A percentile compares a stretch with the other conserved stretches of the same genome.
These are phyloP conservation scores for Grapholita molesta DNA, from an alignment of 1,140 invertebrate genomes.

Conservation along the genomic window DNA sequence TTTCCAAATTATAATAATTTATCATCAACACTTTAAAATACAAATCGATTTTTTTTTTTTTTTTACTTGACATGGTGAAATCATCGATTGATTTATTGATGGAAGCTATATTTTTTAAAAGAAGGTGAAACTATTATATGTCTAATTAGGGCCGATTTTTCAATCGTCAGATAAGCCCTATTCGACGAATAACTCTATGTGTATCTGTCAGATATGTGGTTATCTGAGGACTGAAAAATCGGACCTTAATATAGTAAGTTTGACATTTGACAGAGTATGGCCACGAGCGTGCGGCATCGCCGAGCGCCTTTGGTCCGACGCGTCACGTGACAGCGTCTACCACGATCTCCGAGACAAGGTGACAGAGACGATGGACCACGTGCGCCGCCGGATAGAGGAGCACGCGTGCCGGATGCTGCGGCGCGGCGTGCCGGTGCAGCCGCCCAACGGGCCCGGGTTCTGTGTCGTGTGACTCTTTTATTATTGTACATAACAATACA, in stretches of 20 bases:
- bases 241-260: no score
- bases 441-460: slow-evolving; percentile 81
- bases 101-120: no score
- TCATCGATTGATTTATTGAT: no score
- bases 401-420: slow-evolving; percentile 88
- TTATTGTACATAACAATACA: neutral
- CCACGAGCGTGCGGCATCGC: slow-evolving; percentile 88
- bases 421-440: slow-evolving; percentile 83
- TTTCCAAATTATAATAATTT: no score
- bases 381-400: slow-evolving; percentile 84
- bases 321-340: slow-evolving; percentile 22
- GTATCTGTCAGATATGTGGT: no score
- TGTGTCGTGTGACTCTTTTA: slow-evolving; percentile 54
- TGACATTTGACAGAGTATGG: slow-evolving; percentile 78
- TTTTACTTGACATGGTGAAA: no score
- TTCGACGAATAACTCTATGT: neutral
- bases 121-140: no score
- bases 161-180: no score
- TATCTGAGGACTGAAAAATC: no score
- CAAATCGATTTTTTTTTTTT: no score
- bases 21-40: no score
- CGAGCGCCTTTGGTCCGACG: slow-evolving; percentile 88
- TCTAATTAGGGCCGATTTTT: no score
- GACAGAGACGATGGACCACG: slow-evolving; percentile 25
- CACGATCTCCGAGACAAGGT: neutral